These are phyloP conservation scores for Vipera latastei DNA, from an alignment of 2,797 vertebrate species.

Conservation along the genomic window DNA sequence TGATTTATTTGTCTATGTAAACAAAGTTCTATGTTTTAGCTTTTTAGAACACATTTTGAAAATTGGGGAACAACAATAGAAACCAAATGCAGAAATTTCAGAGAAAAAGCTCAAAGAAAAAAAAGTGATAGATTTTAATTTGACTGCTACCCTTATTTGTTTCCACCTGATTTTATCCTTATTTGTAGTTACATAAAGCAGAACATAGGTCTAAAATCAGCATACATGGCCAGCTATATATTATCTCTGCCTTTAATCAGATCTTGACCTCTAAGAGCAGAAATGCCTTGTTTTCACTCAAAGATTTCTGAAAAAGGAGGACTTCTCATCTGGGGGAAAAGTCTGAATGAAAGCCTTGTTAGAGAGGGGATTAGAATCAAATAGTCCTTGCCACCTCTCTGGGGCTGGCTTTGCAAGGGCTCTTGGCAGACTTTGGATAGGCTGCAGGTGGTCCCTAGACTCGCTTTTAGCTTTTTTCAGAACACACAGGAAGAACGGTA, in stretches of 20 bases:
- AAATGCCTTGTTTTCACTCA: constrained; percentile 13
- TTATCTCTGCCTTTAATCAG: constrained; percentile 26
- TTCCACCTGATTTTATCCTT: constrained; percentile 32
- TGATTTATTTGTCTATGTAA: background rate
- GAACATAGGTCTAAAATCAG: constrained; percentile 23
- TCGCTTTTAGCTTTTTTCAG: constrained; percentile 5
- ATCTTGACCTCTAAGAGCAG: constrained; percentile 11
- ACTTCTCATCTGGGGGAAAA: constrained; percentile 8
- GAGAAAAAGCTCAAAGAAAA: background rate
- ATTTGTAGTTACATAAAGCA: constrained; percentile 46
- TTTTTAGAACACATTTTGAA: background rate
- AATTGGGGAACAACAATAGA: background rate
- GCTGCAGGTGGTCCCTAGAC: constrained; percentile 39
- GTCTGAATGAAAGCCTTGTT: constrained; percentile 32
- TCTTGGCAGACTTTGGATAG: constrained; percentile 28
- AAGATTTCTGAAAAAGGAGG: constrained; percentile 30
- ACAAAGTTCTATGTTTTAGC: background rate
- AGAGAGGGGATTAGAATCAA: constrained; percentile 12
- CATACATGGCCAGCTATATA: constrained; percentile 8
- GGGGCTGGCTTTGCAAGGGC: constrained; percentile 11
- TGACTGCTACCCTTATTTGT: constrained; percentile 47
- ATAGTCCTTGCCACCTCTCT: background rate
- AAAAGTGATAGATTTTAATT: background rate
- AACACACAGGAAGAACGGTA: constrained; percentile 22
- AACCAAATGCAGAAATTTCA: background rate